Base-by-base conservation (phyloP, 2,113 vertebrate species). In the Uropsilus gracilis region DNA sequence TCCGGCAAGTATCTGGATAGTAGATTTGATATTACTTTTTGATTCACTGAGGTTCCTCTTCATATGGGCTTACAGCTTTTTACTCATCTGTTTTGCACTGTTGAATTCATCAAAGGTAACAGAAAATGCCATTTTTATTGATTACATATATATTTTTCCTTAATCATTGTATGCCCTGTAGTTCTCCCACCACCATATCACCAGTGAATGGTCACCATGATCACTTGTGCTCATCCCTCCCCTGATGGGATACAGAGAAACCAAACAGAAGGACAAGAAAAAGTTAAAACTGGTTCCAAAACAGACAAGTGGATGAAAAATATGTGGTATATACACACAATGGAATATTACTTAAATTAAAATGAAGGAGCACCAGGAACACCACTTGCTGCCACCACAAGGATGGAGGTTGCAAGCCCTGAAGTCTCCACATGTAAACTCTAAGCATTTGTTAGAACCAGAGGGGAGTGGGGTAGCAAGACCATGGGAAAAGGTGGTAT, bases 351-450 rank as follows among this genome's bases (percentile, higher is more conserved):
- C n/a, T n/a, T n/a, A n/a, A n/a, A n/a, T n/a, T n/a, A n/a, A n/a
- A n/a, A n/a, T 44, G 2, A 1, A 39, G 1, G 1, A 2, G 32
- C 55, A 5, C 37, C 37, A 63, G 8, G 53, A 28, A 12, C 37
- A 39, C n/a, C 50, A 39, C 11, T 57, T 2, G 4, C 32, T 30
- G 34, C 12, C 91, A 87, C 8, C 32, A 22, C 7, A 3, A 44
- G 81, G 16, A 16, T 37, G 20, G 22, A 28, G 50, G 28, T 68
- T 68, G n/a, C 18, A 68, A 37, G n/a, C 34, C 30, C 10, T 32
- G 46, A 94, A 92, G 39, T 66, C 13, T 83, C 20, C 26, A 42
- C 78, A 57, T 69, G 59, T 55, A 64, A 78, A 48, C 63, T 53
- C 64, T 48, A 42, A 69, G 34, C 30, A 18, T 76, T 81, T 39